Evolutionary conservation across 2,797 vertebrate genomes (phyloP), one percentile per base, ranked within the genome.

Genomic region (Manis javanica): DNA sequence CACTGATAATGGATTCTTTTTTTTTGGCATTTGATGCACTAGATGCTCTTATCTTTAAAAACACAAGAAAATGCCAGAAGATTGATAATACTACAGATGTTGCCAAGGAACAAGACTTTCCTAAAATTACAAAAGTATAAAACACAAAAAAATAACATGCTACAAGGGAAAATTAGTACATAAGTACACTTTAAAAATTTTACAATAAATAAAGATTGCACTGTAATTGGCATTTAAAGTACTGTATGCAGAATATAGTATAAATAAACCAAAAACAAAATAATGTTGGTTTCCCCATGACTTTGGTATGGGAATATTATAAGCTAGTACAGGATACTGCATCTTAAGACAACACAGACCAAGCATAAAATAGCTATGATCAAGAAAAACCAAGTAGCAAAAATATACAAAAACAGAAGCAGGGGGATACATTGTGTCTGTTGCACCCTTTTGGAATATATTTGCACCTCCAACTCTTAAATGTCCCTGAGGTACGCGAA

Each of bases 131-230:
- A 99, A 99, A 98, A 98, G 98, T 99, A 99, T 98, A 98, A 99
- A 99, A 98, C 98, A 98, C 97, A 95, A 96, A 98, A 98, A 99
- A 98, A 99, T 99, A 99, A 99, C 99, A 99, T 99, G 99, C 99
- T 99, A 99, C 98, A 97, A 99, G 98, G 98, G 96, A 64, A 98
- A 98, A 98, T 97, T 98, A 98, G 98, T 99, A 97, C 99, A 99
- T 99, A 99, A 99, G 99, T 99, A 99, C 99, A 99, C 98, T 99
- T 99, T 98, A 99, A 97, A 91, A 72, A 34, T 99, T 99, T 99
- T 99, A 99, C 99, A 99, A 99, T 99, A 99, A 99, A 99, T 99
- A 99, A 99, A 99, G 99, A 99, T 99, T 99, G 99, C 99, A 99
- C 99, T 99, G 99, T 99, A 99, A 99, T 99, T 99, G 99, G 99